Base-by-base conservation (phyloP, 2,888 invertebrate species). In the Hirtodrosophila histrioides region DNA sequence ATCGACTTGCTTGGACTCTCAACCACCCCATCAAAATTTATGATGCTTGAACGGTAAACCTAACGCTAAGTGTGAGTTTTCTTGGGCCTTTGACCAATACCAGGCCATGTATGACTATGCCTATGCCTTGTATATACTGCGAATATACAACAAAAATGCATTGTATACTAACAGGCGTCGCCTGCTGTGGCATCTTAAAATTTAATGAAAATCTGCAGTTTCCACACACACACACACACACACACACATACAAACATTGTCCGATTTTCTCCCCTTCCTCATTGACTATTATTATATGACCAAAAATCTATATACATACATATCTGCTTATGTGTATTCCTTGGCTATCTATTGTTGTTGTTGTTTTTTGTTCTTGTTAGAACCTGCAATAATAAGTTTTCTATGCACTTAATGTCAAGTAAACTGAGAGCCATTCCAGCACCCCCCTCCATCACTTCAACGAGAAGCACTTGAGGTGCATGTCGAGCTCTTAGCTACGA, bases 331-430 rank as follows among this genome's bases (percentile, higher is more conserved):
- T 60, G 50, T 61, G 29, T 27, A 27, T 46, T 12, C 44, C 17
- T 60, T 43, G 48, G 36, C 43, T 72, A 56, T 61, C 36, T 65
- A 31, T 43, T 51, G 58, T 54, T 45, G 43, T 41, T 53, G 76
- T 78, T 86, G 80, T 75, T 75, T 78, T 84, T 81, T 70, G 75
- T 70, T 63, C 70, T 69, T 86, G 88, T 76, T 88, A 85, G 75
- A 81, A 76, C 80, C 86, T 76, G 77, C 80, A 88, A 87, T 88
- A 88, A 84, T 86, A 78, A 84, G 78, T 88, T 86, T 79, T 76
- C 81, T 54, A 69, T 77, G 74, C 86, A 84, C 86, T 88, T 88
- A 84, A 85, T 88, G 86, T 88, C 88, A 80, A 88, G 82, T 86
- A 78, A 86, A 86, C 87, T 84, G 85, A 69, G 58, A 69, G 63